A percentile compares a stretch with the other conserved stretches of the same genome.
phyloP scores from a whole-genome alignment of 2,888 invertebrate genomes.

The Scaptodrosophila latifasciaeformis region DNA sequence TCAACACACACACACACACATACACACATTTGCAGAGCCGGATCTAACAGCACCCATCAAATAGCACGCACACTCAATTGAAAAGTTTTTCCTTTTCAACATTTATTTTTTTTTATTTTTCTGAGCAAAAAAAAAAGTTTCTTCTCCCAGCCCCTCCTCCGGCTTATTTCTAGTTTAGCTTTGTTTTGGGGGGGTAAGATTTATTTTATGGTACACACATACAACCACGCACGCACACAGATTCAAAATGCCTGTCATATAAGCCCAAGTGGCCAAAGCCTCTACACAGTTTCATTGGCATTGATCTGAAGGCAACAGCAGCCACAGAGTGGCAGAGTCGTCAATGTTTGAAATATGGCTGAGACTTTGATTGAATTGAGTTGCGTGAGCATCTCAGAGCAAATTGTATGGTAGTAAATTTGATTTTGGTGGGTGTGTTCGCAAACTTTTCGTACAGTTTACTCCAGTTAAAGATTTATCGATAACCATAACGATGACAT shows the following conservation, averaged over 20 bases:
- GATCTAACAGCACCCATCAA: slow-evolving; percentile 14
- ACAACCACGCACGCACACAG: neutral
- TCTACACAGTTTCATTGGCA: neutral
- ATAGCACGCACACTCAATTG: slow-evolving; percentile 32
- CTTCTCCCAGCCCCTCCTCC: too few relatives aligned
- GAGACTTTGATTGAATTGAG: slow-evolving; percentile 1
- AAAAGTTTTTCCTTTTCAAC: slow-evolving; percentile 4
- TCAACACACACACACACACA: neutral
- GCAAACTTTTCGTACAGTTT: too few relatives aligned
- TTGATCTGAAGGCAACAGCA: too few relatives aligned
- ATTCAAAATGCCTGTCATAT: too few relatives aligned
- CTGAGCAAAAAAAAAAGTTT: neutral
- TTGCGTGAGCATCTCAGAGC: neutral
- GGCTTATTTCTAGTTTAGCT: slow-evolving; percentile 16
- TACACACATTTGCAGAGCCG: too few relatives aligned
- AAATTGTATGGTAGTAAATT: neutral
- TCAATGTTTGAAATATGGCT: too few relatives aligned
- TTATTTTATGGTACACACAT: slow-evolving; percentile 14
- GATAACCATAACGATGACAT: too few relatives aligned
- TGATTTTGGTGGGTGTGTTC: too few relatives aligned
- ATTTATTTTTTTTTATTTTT: too few relatives aligned
- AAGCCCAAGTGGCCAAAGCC: too few relatives aligned
- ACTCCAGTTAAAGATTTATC: too few relatives aligned
- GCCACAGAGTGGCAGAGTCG: too few relatives aligned
- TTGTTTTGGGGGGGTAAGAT: slow-evolving; percentile 11